phyloP scores from a whole-genome alignment of 2,888 invertebrate species.

The Seira musarum region DNA sequence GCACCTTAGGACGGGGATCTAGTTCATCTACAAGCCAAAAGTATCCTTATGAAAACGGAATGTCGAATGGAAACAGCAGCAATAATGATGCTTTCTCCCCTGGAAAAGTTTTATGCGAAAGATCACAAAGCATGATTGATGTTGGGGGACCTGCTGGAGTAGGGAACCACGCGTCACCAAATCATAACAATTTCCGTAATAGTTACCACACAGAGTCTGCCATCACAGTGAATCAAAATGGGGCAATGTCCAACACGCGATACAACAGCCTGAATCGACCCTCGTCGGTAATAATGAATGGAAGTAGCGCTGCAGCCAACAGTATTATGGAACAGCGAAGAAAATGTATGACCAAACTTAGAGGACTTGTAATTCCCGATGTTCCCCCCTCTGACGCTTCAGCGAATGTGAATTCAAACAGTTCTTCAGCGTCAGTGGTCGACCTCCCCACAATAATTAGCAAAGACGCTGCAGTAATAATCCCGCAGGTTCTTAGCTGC shows the following conservation, averaged over 20 bases:
- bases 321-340: slow-evolving; percentile 83
- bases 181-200: slow-evolving; percentile 44
- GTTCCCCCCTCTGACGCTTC: slow-evolving; percentile 24
- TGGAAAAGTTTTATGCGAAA: slow-evolving; percentile 71
- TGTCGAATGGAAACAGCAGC: slow-evolving; percentile 38
- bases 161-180: background rate
- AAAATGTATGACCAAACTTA: slow-evolving; percentile 86
- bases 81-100: slow-evolving; percentile 25
- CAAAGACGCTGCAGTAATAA: slow-evolving; percentile 76
- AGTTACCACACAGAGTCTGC: slow-evolving; percentile 54
- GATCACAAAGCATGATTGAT: slow-evolving; percentile 75
- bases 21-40: slow-evolving; percentile 16
- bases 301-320: slow-evolving; percentile 75
- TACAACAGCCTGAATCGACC: slow-evolving; percentile 23
- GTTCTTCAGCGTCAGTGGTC: slow-evolving; percentile 76
- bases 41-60: slow-evolving; percentile 35
- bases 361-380: slow-evolving; percentile 92
- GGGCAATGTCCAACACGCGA: slow-evolving; percentile 27
- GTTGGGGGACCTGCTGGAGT: slow-evolving; percentile 70
- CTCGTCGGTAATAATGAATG: background rate
- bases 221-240: slow-evolving; percentile 41
- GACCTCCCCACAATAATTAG: slow-evolving; percentile 90
- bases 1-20: slow-evolving; percentile 40
- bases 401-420: slow-evolving; percentile 71
- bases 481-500: slow-evolving; percentile 40